These are phyloP conservation scores for Apostichopus japonicus DNA, from an alignment of 35 echinoderm and acorn worm species.

Conservation along the genomic window DNA sequence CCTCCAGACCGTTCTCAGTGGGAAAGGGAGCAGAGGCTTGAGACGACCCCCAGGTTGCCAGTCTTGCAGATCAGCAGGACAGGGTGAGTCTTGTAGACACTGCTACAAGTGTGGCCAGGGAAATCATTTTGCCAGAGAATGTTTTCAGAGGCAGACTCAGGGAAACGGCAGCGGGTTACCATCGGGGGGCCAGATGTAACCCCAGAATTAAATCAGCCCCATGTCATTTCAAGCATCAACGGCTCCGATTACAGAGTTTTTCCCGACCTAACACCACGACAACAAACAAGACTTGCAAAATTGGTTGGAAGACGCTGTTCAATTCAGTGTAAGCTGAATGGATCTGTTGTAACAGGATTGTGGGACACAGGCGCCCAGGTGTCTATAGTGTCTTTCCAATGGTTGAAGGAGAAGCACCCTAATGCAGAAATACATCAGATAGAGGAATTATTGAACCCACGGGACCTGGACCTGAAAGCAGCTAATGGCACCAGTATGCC, in stretches of 20 bases:
- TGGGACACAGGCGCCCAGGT: too few relatives aligned
- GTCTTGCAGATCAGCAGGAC: background rate
- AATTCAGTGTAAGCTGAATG: too few relatives aligned
- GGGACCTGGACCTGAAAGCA: constrained; percentile 21
- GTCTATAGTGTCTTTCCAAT: too few relatives aligned
- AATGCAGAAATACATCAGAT: background rate
- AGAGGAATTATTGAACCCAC: background rate
- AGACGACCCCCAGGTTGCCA: background rate
- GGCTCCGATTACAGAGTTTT: too few relatives aligned
- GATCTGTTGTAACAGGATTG: too few relatives aligned
- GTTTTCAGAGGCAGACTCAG: background rate
- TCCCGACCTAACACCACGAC: too few relatives aligned
- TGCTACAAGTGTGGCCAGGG: background rate
- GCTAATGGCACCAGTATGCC: constrained; percentile 44
- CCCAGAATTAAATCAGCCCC: background rate
- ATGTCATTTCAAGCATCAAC: too few relatives aligned
- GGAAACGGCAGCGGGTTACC: constrained; percentile 10
- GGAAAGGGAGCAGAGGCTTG: background rate
- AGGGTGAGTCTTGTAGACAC: background rate
- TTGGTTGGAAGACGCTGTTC: too few relatives aligned
- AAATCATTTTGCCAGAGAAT: background rate
- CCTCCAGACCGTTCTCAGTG: background rate
- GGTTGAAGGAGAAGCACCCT: background rate
- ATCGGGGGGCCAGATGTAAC: background rate
- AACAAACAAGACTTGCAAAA: too few relatives aligned